Evolutionary conservation across 2,888 invertebrate species (phyloP), one percentile per base, ranked within the genome.

Genomic region (Drosophila mayaguana): DNA sequence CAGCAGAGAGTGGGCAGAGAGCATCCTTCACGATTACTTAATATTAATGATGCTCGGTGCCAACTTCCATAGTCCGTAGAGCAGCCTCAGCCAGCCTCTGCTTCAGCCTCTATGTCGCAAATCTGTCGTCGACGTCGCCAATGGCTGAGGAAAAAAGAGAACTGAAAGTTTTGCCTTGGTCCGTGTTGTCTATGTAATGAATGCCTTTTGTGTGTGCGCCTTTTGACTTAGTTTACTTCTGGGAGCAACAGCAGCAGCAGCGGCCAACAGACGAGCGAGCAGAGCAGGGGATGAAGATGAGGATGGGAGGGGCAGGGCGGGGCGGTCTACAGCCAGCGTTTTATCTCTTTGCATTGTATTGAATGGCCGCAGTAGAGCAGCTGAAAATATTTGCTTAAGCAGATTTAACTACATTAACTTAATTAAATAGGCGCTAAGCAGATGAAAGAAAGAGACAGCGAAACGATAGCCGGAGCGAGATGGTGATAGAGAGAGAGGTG

Each of bases 371-470:
- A 62, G 63, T 55, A 40, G 56, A 61, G 72, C 80, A 70, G 71
- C 69, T 77, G 76, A 53, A 83, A 88, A 90, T 86, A 90, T 86
- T 90, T 86, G 81, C 89, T 80, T 88, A 86, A 88, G 89, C 86
- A 80, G 90, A 90, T 86, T 86, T 86, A 86, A 86, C 83, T 90
- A 86, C 90, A 86, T 86, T 86, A 86, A 86, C 89, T 88, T 86
- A 88, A 86, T 86, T 90, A 86, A 90, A 86, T 85, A 88, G 90
- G 85, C 83, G 73, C 86, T 85, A 85, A 89, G 82, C 77, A 73
- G 75, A 72, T 72, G 74, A 63, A 40, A 59, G 66, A 63, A 40
- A 20, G 63, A 55, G 65, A 63, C 22, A 28, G 63, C 46, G 45
- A 22, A 25, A 4, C 43, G 28, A 34, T 20, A 34, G 51, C 22